Base-by-base conservation (phyloP, 1,140 invertebrate genomes). In the Bombus fervidus region DNA sequence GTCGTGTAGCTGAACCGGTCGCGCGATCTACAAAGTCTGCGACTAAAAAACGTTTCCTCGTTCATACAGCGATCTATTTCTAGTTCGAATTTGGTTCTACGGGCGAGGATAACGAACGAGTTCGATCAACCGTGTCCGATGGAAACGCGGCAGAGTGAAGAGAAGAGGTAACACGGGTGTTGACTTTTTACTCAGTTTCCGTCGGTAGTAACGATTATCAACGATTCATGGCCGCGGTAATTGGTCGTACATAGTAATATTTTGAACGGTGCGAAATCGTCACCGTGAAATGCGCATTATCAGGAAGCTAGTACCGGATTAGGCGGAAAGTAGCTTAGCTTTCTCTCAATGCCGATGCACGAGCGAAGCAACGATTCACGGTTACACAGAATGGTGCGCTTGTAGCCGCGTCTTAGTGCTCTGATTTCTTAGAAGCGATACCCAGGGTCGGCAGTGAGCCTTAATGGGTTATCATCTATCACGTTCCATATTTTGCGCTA, bases 391-490 rank as follows among this genome's bases (percentile, higher is more conserved):
- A 3, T 8, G 81, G 53, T 2, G 47, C 22, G 41, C 69, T 66
- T 25, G 72, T 53, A 82, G 15, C 10, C 37, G 37, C 18, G 47
- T 79, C 64, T 57, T 22, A 31, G 39, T 72, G 76, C 83, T 62
- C 76, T 64, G 83, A 80, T 85, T 85, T 72, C 76, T 80, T 80
- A 47, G 53, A 9, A 47, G 66, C 76, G 76, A 84, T 72, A 79
- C 15, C 53, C 53, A 5, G 41, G 62, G 83, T 57, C 75, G 78
- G 57, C 43, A 57, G 41, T 34, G 18, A 15, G 41, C 37, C 84
- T 86, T 76, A 82, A 82, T 64, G 64, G 79, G 72, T 76, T 69
- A 81, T 86, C 80, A 82, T 86, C 82, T 82, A 82, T 86, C 85
- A 73, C 53, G 71, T 82, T 82, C 66, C 72, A 82, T 86, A 86